Conservation (phyloP, 2,797 vertebrate species). For the Arctocebus calabarensis region DNA sequence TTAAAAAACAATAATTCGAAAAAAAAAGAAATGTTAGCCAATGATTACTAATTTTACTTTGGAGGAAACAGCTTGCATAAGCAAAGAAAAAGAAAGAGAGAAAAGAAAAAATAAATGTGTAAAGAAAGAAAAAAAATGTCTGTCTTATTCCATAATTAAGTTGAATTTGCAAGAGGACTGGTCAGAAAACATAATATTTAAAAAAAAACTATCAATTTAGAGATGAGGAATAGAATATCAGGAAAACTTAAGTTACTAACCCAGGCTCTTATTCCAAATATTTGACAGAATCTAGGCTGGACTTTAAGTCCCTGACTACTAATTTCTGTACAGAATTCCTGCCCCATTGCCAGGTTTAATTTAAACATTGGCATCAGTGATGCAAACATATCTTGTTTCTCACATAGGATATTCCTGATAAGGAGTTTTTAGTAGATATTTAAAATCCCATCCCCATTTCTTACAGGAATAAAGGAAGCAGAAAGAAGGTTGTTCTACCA, state of each 20-base stretch:
- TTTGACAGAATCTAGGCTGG: not conserved
- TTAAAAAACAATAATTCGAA: no score
- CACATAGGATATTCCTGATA: not conserved
- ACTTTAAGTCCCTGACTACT: not conserved
- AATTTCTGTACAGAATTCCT: not conserved
- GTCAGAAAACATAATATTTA: not conserved
- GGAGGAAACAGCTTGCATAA: slow-evolving; percentile 20
- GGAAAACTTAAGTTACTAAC: not conserved
- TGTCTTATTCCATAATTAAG: not conserved
- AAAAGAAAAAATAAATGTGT: not conserved
- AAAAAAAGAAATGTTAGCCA: not conserved
- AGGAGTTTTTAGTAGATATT: not conserved
- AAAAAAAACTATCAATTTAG: not conserved
- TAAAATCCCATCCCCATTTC: not conserved
- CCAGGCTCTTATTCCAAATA: not conserved
- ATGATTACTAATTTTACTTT: slow-evolving; percentile 31
- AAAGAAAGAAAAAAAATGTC: no score
- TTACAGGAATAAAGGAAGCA: not conserved
- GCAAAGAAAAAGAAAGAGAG: not conserved
- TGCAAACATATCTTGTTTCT: not conserved
- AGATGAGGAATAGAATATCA: not conserved
- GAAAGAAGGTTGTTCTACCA: not conserved
- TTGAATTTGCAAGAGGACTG: not conserved
- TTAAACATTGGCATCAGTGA: not conserved
- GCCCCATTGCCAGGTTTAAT: not conserved